phyloP scores from a whole-genome alignment of 1,140 invertebrate species.

The Euschistus heros region DNA sequence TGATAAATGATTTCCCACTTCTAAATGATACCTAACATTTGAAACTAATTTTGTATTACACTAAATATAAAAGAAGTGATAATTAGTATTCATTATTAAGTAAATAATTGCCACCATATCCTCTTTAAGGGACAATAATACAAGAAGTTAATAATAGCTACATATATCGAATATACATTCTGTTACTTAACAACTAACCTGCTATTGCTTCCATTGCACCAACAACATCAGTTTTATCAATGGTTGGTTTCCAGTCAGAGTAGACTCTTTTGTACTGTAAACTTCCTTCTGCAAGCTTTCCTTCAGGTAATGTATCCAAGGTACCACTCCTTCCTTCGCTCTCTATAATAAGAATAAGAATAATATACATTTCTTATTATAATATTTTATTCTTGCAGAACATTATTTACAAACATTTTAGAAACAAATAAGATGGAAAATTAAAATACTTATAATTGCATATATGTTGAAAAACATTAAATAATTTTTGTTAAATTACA shows the following conservation, averaged over 20 bases:
- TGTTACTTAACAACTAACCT: constrained; percentile 40
- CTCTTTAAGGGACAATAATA: no score
- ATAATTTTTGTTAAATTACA: constrained; percentile 23
- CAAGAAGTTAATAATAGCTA: not conserved
- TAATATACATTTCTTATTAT: no score
- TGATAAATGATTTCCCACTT: no score
- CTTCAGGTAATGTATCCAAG: constrained; percentile 60
- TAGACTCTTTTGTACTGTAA: constrained; percentile 51
- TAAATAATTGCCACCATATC: no score
- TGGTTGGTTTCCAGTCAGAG: constrained; percentile 65
- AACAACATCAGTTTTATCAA: constrained; percentile 72
- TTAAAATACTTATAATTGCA: not conserved
- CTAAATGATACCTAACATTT: no score
- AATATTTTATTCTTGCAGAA: no score
- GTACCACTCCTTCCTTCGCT: constrained; percentile 52
- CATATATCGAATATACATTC: no score
- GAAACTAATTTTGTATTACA: no score
- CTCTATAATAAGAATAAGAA: constrained; percentile 40
- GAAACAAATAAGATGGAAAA: no score
- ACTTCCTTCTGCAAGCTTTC: constrained; percentile 39
- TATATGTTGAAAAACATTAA: constrained; percentile 15
- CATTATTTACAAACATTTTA: no score
- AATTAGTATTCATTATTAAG: no score
- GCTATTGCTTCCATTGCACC: constrained; percentile 76
- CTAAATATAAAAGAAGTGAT: no score